Conservation (phyloP, 1,140 invertebrate genomes). For the Microplitis demolitor region DNA sequence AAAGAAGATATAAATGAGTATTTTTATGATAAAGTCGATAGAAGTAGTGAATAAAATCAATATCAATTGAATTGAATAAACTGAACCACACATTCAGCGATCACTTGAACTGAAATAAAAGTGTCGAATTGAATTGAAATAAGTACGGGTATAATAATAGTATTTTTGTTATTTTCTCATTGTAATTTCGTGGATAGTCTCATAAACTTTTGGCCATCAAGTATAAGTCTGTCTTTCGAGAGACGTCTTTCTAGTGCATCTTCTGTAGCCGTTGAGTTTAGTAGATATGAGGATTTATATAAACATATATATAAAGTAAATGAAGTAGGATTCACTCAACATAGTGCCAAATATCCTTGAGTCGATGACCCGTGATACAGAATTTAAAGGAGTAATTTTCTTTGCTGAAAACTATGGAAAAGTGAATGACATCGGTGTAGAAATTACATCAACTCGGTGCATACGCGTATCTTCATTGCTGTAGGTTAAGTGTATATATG, state of each 20-base stretch:
- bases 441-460: not conserved
- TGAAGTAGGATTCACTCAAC: not conserved
- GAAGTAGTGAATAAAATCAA: conserved; percentile 12
- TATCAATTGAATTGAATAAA: conserved; percentile 24
- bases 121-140: conserved; percentile 21
- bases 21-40: too few species aligned
- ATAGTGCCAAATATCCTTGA: conserved; percentile 17
- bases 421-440: conserved; percentile 10
- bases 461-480: conserved; percentile 21
- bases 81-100: not conserved
- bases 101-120: conserved; percentile 15
- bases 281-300: too few species aligned
- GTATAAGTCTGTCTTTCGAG: not conserved
- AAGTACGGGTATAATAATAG: too few species aligned
- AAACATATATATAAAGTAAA: too few species aligned
- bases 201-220: not conserved
- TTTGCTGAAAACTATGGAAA: not conserved
- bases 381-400: conserved; percentile 20
- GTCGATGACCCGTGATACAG: conserved; percentile 19
- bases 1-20: too few species aligned
- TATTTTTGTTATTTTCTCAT: too few species aligned
- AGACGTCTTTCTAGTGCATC: too few species aligned
- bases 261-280: too few species aligned
- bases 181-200: conserved; percentile 4
- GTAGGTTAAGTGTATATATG: not conserved